Evolutionary conservation across 2,888 invertebrate species (phyloP).

Genomic region (Chrysolina oricalcia): DNA sequence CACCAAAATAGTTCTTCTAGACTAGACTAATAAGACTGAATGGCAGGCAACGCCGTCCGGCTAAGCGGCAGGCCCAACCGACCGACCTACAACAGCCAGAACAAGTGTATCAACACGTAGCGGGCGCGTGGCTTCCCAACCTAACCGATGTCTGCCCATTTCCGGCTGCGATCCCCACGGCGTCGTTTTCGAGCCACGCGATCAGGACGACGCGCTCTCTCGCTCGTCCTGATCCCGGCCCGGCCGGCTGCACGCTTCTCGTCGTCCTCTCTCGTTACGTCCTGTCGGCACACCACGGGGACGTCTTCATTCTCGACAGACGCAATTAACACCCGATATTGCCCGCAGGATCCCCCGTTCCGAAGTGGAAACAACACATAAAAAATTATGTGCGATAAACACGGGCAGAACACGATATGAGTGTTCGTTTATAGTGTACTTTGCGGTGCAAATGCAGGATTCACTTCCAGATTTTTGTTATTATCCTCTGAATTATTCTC

Average conservation of each 20-base stretch:
- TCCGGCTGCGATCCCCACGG: conserved; percentile 66
- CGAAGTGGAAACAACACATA: not conserved
- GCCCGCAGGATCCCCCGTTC: conserved; percentile 13
- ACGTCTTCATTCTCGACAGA: conserved; percentile 65
- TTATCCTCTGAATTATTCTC: no score
- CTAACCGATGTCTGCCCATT: conserved; percentile 70
- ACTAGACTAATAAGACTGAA: no score
- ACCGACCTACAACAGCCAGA: conserved; percentile 47
- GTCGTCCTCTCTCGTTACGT: conserved; percentile 51
- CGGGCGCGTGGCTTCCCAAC: conserved; percentile 66
- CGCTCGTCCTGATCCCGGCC: conserved; percentile 7
- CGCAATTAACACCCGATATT: conserved; percentile 50
- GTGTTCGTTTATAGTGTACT: no score
- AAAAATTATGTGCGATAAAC: conserved; percentile 21
- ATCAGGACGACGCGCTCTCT: conserved; percentile 57
- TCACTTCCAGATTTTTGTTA: no score
- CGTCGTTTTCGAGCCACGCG: conserved; percentile 64
- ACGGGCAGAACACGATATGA: not conserved
- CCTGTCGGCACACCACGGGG: conserved; percentile 57
- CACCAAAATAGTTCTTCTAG: no score
- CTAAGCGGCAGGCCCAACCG: not conserved
- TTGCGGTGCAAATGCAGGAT: no score
- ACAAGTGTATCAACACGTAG: conserved; percentile 68
- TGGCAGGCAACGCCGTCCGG: conserved; percentile 5
- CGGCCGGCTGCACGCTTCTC: conserved; percentile 30